Conservation (phyloP, 2,888 invertebrate genomes). For the Chymomyza caudatula region DNA sequence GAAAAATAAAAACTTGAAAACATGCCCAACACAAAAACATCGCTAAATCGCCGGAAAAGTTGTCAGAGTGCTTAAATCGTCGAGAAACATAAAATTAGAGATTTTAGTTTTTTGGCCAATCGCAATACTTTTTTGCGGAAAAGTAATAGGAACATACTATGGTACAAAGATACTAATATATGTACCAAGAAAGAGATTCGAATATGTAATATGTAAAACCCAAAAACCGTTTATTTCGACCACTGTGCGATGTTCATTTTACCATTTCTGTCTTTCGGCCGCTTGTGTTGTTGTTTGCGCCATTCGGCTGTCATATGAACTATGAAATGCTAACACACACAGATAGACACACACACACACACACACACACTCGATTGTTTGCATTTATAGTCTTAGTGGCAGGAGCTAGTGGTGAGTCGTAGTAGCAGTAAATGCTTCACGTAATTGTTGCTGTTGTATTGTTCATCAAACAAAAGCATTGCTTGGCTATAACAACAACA, state of each 20-base stretch:
- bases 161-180: too few relatives aligned
- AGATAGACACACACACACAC: constrained; percentile 17
- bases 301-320: constrained; percentile 44
- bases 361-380: constrained; percentile 35
- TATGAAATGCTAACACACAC: constrained; percentile 41
- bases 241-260: background rate
- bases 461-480: constrained; percentile 50
- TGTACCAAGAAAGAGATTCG: too few relatives aligned
- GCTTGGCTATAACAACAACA: constrained; percentile 23
- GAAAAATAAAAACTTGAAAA: too few relatives aligned
- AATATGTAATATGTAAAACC: too few relatives aligned
- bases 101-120: too few relatives aligned
- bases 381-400: constrained; percentile 23
- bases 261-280: constrained; percentile 18
- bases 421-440: constrained; percentile 22
- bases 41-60: too few relatives aligned
- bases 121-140: too few relatives aligned
- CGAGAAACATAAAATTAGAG: too few relatives aligned
- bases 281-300: constrained; percentile 34
- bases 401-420: constrained; percentile 35
- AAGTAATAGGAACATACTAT: too few relatives aligned
- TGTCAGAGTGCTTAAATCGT: too few relatives aligned
- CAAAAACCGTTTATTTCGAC: too few relatives aligned
- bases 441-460: constrained; percentile 51
- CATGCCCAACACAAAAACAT: too few relatives aligned